A percentile compares a stretch with the other conserved stretches of the same genome.
Evolutionary conservation across 2,113 vertebrate species (phyloP).

Genomic region (Onychorhynchus coronatus): DNA sequence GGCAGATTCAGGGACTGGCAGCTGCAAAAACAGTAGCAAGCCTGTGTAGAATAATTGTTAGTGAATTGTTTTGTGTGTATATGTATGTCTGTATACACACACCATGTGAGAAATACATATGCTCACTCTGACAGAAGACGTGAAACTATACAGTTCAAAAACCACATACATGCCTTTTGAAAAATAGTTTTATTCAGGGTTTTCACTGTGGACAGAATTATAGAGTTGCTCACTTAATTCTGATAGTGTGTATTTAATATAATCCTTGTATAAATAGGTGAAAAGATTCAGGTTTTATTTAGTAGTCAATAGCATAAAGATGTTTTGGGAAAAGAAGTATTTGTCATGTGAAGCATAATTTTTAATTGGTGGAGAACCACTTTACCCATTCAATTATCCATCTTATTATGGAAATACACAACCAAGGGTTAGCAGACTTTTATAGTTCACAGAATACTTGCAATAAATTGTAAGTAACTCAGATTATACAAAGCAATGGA

Average conservation of each 20-base stretch:
- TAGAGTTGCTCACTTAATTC: conserved; percentile 82
- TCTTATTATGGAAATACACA: conserved; percentile 66
- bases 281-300: conserved; percentile 91
- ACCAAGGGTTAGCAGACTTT: conserved; percentile 66
- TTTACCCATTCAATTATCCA: conserved; percentile 75
- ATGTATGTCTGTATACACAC: conserved; percentile 72
- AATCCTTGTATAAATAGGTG: conserved; percentile 82
- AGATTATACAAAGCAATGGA: conserved; percentile 59
- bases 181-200: conserved; percentile 95
- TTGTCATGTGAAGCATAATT: conserved; percentile 89
- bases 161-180: conserved; percentile 96
- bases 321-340: conserved; percentile 80
- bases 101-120: conserved; percentile 75
- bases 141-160: conserved; percentile 86
- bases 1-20: conserved; percentile 93
- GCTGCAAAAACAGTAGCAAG: conserved; percentile 86
- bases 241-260: conserved; percentile 84
- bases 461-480: conserved; percentile 68
- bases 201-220: conserved; percentile 94
- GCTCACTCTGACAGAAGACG: conserved; percentile 84
- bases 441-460: conserved; percentile 71
- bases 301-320: conserved; percentile 83
- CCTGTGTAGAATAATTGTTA: conserved; percentile 86
- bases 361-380: conserved; percentile 75
- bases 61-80: conserved; percentile 70